A percentile compares a stretch with the other conserved stretches of the same genome.
Evolutionary conservation across 92 coral and sea anemone species (phyloP).

Genomic region (Muricea muricata): DNA sequence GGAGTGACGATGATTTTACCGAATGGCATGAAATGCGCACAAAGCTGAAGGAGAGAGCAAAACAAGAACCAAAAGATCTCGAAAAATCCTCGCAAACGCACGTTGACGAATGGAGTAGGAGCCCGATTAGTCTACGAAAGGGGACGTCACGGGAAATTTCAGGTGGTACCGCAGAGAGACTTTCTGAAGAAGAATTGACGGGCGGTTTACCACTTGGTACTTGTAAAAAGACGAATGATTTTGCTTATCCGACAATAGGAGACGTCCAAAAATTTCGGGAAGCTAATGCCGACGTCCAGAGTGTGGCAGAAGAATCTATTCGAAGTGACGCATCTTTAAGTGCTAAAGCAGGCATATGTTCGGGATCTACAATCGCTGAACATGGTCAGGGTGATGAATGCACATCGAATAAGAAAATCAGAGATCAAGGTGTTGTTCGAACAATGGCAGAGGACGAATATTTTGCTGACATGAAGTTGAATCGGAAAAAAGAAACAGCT

Average conservation of each 20-base stretch:
- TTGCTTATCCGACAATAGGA: too few relatives aligned
- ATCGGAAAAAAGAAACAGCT: neutral
- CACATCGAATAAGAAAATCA: neutral
- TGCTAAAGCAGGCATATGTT: neutral
- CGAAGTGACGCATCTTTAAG: neutral
- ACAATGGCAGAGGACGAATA: neutral
- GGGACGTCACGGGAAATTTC: neutral
- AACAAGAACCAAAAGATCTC: neutral
- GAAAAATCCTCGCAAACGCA: neutral
- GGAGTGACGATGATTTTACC: conserved; percentile 3
- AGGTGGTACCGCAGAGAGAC: neutral
- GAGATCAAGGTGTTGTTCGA: neutral
- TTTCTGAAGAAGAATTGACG: neutral
- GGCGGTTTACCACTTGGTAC: neutral
- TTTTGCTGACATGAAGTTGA: neutral
- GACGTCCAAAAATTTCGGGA: neutral
- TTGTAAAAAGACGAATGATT: too few relatives aligned
- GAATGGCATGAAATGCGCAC: conserved; percentile 39
- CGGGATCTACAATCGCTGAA: neutral
- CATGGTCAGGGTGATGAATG: neutral
- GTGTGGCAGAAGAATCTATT: neutral
- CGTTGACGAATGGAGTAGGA: neutral
- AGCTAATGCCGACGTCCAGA: neutral
- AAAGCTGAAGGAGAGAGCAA: neutral
- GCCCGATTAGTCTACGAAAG: neutral